phyloP scores from a whole-genome alignment of 2,888 invertebrate genomes.

The Macrosoma leucophasiata region DNA sequence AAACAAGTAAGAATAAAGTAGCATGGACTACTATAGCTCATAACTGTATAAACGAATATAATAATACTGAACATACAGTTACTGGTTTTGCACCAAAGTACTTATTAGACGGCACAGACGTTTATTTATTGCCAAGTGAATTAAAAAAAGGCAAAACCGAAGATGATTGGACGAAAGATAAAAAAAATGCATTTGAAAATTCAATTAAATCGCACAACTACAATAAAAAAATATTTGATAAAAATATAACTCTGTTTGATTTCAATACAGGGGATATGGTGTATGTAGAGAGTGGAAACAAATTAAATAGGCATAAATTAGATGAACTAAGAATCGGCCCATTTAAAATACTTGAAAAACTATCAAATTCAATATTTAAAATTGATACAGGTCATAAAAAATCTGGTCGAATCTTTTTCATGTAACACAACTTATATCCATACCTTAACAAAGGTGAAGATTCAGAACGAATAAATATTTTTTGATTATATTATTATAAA shows the following conservation, averaged over 20 bases:
- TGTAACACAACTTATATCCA: too few relatives aligned
- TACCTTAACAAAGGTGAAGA: too few relatives aligned
- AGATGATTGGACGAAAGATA: conserved; percentile 21
- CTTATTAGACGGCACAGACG: conserved; percentile 29
- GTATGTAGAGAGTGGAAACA: too few relatives aligned
- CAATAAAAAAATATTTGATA: conserved; percentile 24
- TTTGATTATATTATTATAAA: too few relatives aligned
- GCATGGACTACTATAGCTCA: conserved; percentile 34
- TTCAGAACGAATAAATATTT: too few relatives aligned
- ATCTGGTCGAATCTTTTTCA: too few relatives aligned
- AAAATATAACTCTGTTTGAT: conserved; percentile 19
- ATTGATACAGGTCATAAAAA: too few relatives aligned
- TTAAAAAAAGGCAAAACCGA: conserved; percentile 18
- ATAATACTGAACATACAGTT: conserved; percentile 31
- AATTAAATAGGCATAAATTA: too few relatives aligned
- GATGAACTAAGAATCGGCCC: too few relatives aligned
- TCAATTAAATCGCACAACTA: conserved; percentile 29
- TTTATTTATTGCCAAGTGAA: conserved; percentile 26
- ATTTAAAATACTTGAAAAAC: too few relatives aligned
- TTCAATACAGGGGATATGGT: conserved; percentile 6
- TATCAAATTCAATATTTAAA: too few relatives aligned
- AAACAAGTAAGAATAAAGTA: conserved; percentile 24
- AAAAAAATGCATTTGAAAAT: conserved; percentile 28
- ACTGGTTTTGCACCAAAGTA: conserved; percentile 32
- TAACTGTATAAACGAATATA: conserved; percentile 30